Conservation (phyloP, 2,888 invertebrate species). For the Acanthopleura granulata region DNA sequence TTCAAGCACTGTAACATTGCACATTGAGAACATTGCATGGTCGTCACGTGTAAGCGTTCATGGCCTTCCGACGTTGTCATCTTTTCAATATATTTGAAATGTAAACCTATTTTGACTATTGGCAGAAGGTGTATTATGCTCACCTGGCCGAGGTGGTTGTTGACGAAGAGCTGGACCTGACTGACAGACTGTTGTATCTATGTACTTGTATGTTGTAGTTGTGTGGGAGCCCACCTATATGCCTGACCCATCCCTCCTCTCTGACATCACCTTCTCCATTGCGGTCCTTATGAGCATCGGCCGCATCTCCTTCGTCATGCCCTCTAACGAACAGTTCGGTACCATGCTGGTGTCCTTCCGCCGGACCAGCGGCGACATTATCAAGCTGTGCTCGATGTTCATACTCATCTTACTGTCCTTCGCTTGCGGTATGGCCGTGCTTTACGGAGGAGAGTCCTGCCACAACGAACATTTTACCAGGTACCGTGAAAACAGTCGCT, state of each 20-base stretch:
- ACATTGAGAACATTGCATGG: too few relatives aligned
- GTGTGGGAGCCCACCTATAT: conserved; percentile 43
- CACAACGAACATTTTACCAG: conserved; percentile 44
- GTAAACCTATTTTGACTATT: too few relatives aligned
- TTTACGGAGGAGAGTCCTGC: conserved; percentile 55
- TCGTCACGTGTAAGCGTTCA: too few relatives aligned
- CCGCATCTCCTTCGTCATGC: conserved; percentile 59
- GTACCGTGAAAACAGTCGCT: background rate
- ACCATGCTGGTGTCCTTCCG: conserved; percentile 62
- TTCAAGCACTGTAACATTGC: too few relatives aligned
- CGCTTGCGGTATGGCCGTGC: conserved; percentile 57
- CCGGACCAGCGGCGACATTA: conserved; percentile 54
- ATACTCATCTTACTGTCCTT: conserved; percentile 57
- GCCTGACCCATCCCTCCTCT: conserved; percentile 53
- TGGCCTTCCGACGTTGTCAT: too few relatives aligned
- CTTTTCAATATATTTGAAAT: too few relatives aligned
- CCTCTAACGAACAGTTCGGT: conserved; percentile 62
- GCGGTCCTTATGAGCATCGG: conserved; percentile 57
- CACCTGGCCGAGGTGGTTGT: too few relatives aligned
- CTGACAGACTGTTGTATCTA: background rate
- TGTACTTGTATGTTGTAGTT: conserved; percentile 28
- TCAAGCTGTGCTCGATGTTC: conserved; percentile 57
- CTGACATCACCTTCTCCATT: conserved; percentile 57
- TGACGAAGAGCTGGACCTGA: too few relatives aligned
- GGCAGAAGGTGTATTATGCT: too few relatives aligned